Percentiles rank a stretch among this genome's conserved stretches.
These are phyloP conservation scores for Capromys pilorides DNA, from an alignment of 2,797 vertebrate species.

Conservation along the genomic window DNA sequence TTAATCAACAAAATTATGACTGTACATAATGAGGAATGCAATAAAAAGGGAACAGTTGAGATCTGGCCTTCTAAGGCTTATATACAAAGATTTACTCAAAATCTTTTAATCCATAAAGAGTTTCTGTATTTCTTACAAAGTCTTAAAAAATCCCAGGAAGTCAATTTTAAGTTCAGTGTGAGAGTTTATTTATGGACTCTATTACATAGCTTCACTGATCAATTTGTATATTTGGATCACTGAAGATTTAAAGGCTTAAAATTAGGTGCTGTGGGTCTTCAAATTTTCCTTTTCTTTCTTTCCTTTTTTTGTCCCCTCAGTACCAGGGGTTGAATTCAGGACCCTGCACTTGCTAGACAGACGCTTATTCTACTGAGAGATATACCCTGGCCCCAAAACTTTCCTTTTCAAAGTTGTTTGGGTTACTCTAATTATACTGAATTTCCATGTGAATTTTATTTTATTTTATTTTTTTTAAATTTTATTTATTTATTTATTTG, in stretches of 20 bases:
- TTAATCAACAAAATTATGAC: constrained; percentile 81
- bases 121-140: constrained; percentile 51
- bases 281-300: not conserved
- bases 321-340: too few relatives aligned
- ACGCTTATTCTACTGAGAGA: too few relatives aligned
- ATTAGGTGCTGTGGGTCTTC: not conserved
- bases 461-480: too few relatives aligned
- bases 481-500: too few relatives aligned
- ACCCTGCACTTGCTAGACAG: too few relatives aligned
- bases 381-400: too few relatives aligned
- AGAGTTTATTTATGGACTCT: not conserved
- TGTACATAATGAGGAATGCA: constrained; percentile 82
- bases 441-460: not conserved
- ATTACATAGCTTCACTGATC: not conserved
- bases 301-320: too few relatives aligned
- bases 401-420: not conserved
- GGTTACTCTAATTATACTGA: not conserved
- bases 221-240: not conserved
- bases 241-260: not conserved
- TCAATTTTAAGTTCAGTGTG: constrained; percentile 4
- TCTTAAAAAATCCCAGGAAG: not conserved
- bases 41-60: constrained; percentile 77
- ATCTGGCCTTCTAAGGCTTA: constrained; percentile 79
- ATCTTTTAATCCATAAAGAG: constrained; percentile 60
- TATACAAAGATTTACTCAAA: constrained; percentile 76